Conservation (phyloP, 2,113 vertebrate species). For the Monarcha castaneiventris region DNA sequence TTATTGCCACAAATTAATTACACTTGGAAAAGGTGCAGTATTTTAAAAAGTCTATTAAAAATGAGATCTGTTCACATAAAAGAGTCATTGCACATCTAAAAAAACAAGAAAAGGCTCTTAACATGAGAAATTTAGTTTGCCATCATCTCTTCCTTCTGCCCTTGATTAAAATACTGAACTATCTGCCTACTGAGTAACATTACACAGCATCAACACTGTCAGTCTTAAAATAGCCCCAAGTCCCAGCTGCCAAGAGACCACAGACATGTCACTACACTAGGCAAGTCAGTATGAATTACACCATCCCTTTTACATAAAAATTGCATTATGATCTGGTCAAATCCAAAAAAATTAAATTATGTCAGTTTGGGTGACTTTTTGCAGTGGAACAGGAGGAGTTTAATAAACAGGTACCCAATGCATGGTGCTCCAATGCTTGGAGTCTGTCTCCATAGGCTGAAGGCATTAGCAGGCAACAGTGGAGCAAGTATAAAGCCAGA, state of each 20-base stretch:
- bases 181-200: conserved; percentile 14
- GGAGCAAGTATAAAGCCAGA: not conserved
- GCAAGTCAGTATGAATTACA: not conserved
- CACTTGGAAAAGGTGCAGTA: not conserved
- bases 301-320: not conserved
- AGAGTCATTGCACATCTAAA: not conserved
- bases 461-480: not conserved
- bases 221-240: conserved; percentile 33
- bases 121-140: not conserved
- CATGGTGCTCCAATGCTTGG: not conserved
- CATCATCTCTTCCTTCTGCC: not conserved
- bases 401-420: not conserved
- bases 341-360: not conserved
- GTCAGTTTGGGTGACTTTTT: not conserved
- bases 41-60: not conserved
- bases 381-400: not conserved
- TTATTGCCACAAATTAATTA: not conserved
- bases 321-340: not conserved
- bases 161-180: conserved; percentile 27
- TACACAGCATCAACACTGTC: not conserved
- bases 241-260: not conserved
- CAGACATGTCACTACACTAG: not conserved
- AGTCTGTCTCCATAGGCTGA: not conserved
- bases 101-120: not conserved
- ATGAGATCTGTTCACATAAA: not conserved